Conservation (phyloP, 1,140 invertebrate species). For the Rhagoletis zephyria region DNA sequence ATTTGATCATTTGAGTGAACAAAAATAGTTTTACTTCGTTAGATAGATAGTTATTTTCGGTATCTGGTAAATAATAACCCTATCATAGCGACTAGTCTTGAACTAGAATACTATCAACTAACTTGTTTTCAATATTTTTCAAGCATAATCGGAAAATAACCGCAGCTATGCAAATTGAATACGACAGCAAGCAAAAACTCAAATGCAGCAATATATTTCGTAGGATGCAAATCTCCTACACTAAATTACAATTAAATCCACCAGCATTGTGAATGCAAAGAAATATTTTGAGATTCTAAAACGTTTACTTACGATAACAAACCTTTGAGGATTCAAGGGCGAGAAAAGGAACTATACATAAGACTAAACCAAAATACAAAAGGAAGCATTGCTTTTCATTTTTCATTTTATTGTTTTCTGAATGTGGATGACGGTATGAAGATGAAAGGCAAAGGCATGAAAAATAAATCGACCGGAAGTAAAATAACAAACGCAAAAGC, state of each 20-base stretch:
- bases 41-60: too few relatives aligned
- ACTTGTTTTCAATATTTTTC: too few relatives aligned
- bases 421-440: too few relatives aligned
- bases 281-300: neutral
- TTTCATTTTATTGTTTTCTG: neutral
- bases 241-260: slow-evolving; percentile 22
- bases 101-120: too few relatives aligned
- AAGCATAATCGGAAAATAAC: too few relatives aligned
- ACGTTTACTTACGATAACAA: neutral
- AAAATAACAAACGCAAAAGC: neutral
- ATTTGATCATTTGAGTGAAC: too few relatives aligned
- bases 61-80: too few relatives aligned
- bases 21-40: too few relatives aligned
- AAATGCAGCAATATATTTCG: neutral
- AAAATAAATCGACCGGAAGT: slow-evolving; percentile 34
- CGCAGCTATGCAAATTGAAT: neutral
- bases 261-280: neutral
- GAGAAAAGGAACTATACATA: neutral
- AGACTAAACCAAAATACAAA: neutral
- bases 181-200: neutral
- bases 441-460: neutral
- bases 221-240: neutral
- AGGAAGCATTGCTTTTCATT: neutral
- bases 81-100: too few relatives aligned
- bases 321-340: neutral